These are phyloP conservation scores for Amblyteles armatorius DNA, from an alignment of 2,888 invertebrate genomes.

Conservation along the genomic window DNA sequence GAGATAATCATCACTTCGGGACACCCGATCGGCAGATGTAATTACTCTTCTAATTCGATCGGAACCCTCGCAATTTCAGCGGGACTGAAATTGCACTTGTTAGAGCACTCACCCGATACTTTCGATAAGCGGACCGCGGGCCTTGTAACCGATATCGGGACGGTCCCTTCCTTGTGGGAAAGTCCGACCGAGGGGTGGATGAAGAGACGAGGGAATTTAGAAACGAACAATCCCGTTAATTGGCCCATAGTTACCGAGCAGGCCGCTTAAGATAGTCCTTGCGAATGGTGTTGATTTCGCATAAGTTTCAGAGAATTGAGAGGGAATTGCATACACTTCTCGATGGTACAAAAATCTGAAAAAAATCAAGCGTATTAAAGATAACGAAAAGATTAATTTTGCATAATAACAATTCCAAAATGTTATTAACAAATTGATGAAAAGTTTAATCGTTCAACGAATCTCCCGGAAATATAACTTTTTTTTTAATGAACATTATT, in stretches of 20 bases:
- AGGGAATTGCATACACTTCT: too few species aligned
- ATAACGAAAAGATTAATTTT: too few species aligned
- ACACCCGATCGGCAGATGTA: slow-evolving; percentile 43
- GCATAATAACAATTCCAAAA: too few species aligned
- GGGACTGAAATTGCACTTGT: slow-evolving; percentile 55
- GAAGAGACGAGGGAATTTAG: background rate
- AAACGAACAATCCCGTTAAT: background rate
- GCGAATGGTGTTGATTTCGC: too few species aligned
- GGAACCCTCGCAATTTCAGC: slow-evolving; percentile 16
- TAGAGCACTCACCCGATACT: background rate
- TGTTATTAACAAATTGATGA: too few species aligned
- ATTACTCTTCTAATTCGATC: slow-evolving; percentile 62
- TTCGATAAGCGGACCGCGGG: slow-evolving; percentile 26
- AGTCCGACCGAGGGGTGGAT: slow-evolving; percentile 9
- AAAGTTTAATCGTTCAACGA: too few species aligned
- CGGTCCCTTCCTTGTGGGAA: slow-evolving; percentile 53
- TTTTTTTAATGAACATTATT: too few species aligned
- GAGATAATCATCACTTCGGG: slow-evolving; percentile 49
- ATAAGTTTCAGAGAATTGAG: too few species aligned
- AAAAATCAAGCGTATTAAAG: too few species aligned
- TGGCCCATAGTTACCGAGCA: too few species aligned
- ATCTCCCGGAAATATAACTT: too few species aligned
- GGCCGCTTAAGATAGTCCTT: background rate
- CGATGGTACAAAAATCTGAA: too few species aligned
- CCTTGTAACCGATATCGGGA: slow-evolving; percentile 49